Evolutionary conservation across 2,888 invertebrate species (phyloP), one percentile per base, ranked within the genome.

Genomic region (Andrena marginata): DNA sequence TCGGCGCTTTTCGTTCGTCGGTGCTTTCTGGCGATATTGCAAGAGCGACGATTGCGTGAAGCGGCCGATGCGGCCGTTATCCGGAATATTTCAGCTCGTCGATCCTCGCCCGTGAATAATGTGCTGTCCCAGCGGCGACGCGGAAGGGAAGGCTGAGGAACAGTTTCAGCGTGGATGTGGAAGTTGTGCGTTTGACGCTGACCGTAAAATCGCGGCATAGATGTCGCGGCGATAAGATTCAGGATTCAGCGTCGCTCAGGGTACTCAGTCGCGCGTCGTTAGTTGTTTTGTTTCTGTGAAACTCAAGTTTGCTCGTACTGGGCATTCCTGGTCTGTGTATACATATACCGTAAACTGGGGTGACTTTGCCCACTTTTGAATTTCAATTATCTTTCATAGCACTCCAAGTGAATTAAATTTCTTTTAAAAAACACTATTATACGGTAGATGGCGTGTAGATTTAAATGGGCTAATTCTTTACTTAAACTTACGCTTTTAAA

Each of bases 1-100:
- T 8, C 54, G 42, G 35, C n/a, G 73, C 42, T 73, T 42, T 73
- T 73, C 64, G 64, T 73, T 73, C 64, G 64, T 65, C 73, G 33
- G 54, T 54, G 64, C 8, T 73, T 51, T 64, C 29, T n/a, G 29
- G 29, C 26, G 72, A 64, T 29, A 51, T 73, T 64, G 73, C 73
- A 48, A 63, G 56, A 63, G 42, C 59, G 29, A 7, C 51, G 42
- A 42, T 71, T 64, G 64, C 73, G 64, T 26, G 64, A 48, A 56
- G 33, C 10, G 13, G 48, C 13, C 20, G 20, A 7, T 7, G 56
- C 16, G 7, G 48, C n/a, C 6, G 29, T 71, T 48, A 48, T 56
- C 64, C 64, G 33, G 42, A 48, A 20, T 64, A 65, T 70, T 77
- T 71, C 63, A 65, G 42, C 42, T 42, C 60, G 69, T 54, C 42